Evolutionary conservation across 2,113 vertebrate species (phyloP), one percentile per base, ranked within the genome.

Genomic region (Ailuropoda melanoleuca): DNA sequence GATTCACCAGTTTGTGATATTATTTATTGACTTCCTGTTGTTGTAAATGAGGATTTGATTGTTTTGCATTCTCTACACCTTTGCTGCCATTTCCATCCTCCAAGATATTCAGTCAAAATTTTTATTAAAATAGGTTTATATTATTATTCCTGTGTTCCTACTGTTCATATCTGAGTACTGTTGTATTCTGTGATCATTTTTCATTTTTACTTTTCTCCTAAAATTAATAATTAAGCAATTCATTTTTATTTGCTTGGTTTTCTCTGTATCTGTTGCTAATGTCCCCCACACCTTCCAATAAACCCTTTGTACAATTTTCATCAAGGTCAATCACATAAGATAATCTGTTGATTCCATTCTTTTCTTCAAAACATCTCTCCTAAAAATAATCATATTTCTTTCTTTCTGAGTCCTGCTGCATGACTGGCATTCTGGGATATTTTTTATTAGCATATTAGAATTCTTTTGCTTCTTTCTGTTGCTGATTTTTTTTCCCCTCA

Each of bases 91-190:
- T 34, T 84, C n/a, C 4, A 10, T 88, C 6, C 1, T 77, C 55
- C 66, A 92, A 26, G 84, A 46, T 55, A 64, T 64, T 53, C 48
- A 50, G 17, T 56, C n/a, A 88, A 17, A 11, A 23, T 77, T 84
- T 62, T 55, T 46, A 43, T 60, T 89, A 77, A 62, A 81, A 56
- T 55, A 23, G 2, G 15, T 83, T 91, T 55, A 50, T n/a, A 39
- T 23, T 58, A 66, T 68, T 26, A 3, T 1, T 17, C 18, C 6
- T 74, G 3, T 21, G 13, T 0, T 7, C 10, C 9, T 50, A 0
- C 46, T 37, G 11, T 74, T 81, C 9, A 62, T 60, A 43, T 37
- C 6, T 34, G 34, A 80, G 37, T 2, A 66, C 62, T 56, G 66
- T 15, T 72, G 34, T 64, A 5, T 91, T 1, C 19, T 75, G 11